Evolutionary conservation across 2,113 vertebrate genomes (phyloP), one percentile per base, ranked within the genome.

Genomic region (Hemiprocne comata): DNA sequence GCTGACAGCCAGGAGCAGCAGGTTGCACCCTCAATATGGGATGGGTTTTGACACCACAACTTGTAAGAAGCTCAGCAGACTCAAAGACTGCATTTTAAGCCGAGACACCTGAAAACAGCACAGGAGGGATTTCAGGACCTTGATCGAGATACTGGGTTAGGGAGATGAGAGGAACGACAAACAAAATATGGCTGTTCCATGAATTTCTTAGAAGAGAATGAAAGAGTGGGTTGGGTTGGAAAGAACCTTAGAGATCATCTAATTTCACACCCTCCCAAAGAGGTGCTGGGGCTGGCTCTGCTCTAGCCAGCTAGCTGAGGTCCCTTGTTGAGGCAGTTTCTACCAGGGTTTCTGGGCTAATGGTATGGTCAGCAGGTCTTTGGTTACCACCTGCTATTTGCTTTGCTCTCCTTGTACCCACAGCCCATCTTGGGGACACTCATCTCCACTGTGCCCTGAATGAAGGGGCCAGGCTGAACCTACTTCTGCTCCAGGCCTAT

Each of bases 361-460:
- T 2, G 14, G 11, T 6, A 24, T 12, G 17, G 26, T 7, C 26
- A 54, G 2, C 46, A 48, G 14, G 33, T 61, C 25, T 40, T 24
- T 51, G 23, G 1, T 50, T 21, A 20, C 23, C 16, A 1, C 2
- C 1, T 23, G 4, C 11, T 7, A 6, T 44, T 21, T 19, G 19
- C 18, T 69, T 51, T 48, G 20, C 53, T 48, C 18, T 70, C 17
- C 57, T 57, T 33, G 46, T 17, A 11, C 26, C 23, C 29, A 9
- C 29, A 33, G 31, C 23, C 46, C 42, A 12, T 9, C 5, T 31
- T 48, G 16, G 18, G 67, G 33, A 20, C 18, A 6, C 23, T 40
- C 19, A 33, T 28, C 26, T 29, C 40, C 26, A 3, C 29, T 1
- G 1, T 26, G 19, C 28, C 29, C 28, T 8, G 5, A n/a, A 61